Evolutionary conservation across 2,797 vertebrate species (phyloP), one percentile per base, ranked within the genome.

Genomic region (Sorex maritimensis): DNA sequence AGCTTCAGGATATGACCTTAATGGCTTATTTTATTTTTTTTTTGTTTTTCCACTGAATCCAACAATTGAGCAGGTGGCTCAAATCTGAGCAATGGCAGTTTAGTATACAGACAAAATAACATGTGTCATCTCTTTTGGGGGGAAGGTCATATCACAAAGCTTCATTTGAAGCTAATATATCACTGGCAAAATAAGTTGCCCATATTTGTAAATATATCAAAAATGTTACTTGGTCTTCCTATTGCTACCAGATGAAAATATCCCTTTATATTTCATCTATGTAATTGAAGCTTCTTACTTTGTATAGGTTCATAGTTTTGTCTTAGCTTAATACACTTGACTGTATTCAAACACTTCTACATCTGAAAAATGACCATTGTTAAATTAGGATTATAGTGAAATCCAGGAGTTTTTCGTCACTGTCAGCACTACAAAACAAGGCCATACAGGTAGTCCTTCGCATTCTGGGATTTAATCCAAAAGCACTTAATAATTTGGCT

Each of bases 401-500:
- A 88, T 38, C 63, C 67, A 67, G 24, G 81, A 90, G 69, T 67
- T 93, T 96, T 95, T 90, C 75, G 88, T 94, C 80, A 94, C 79
- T 94, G 85, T 89, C 63, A 95, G 75, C 38, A 73, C 94, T 88
- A 92, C 68, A 95, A 95, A 93, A 91, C 81, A 86, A 91, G 68
- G 72, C 52, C 55, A 44, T 94, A 26, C 38, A 94, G 65, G 74
- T 73, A 90, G 77, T 26, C 38, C 72, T 85, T 90, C 55, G 26
- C 23, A 65, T 96, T 94, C 95, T 96, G 94, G 93, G 95, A 91
- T 26, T 79, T 13, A 24, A 28, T 93, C 92, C 94, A 97, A 92
- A 94, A 93, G 68, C 68, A 61, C 49, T 96, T 93, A 92, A 68
- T 92, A 88, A 10, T 91, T 94, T 97, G 87, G 73, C 87, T 93